Evolutionary conservation across 1,140 invertebrate species (phyloP), one percentile per base, ranked within the genome.

Genomic region (Venustaconcha ellipsiformis): DNA sequence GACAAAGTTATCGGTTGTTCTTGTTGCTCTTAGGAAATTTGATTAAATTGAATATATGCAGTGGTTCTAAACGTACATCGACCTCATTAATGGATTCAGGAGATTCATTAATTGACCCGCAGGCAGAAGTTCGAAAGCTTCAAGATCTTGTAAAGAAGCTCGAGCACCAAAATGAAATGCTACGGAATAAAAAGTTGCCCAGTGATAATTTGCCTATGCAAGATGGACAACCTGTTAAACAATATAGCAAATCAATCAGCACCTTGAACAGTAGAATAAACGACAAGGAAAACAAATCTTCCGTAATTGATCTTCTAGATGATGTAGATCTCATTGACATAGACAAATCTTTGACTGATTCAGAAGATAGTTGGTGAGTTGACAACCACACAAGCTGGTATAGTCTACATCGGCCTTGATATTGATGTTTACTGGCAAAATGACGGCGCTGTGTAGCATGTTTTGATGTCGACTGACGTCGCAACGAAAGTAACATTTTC

Each of bases 81-180:
- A 70, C 68, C 1, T 70, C 74, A 55, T 70, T 76, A 17, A 26
- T 76, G 48, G 74, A 76, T 58, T 48, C 67, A 26, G 59, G 67
- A 37, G 74, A 76, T 59, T 20, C 37, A 67, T 68, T 63, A 71
- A 83, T 88, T 63, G 89, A 90, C 76, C 87, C 89, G 48, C 76
- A 90, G 71, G 82, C 84, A 77, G 90, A 90, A 84, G 89, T 90
- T 23, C 84, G 82, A 65, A 90, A 90, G 80, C 83, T 90, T 63
- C 89, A 90, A 78, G 87, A 89, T 67, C 80, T 90, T 68, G 90
- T 90, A 23, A 88, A 88, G 72, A 87, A 90, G 79, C 78, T 90
- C 64, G 89, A 90, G 75, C 80, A 86, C 30, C 89, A 90, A 74
- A 90, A 90, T 83, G 88, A 89, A 79, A 82, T 89, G 37, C 70